Evolutionary conservation across 92 coral and sea anemone species (phyloP).

Genomic region (Phenganax marumi): DNA sequence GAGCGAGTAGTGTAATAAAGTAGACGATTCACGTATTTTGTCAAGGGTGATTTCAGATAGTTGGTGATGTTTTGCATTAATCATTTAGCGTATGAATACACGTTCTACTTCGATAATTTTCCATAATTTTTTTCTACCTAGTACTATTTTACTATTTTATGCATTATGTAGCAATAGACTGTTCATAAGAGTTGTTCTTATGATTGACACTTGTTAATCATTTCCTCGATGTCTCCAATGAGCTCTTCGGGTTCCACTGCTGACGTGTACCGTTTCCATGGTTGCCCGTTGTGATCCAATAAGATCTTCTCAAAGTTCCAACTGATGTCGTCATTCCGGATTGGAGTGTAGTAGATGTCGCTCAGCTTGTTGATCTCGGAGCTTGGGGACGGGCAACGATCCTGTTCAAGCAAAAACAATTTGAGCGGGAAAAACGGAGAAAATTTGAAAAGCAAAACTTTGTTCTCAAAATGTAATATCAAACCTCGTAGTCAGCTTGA

Average conservation of each 20-base stretch:
- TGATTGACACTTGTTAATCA: constrained; percentile 52
- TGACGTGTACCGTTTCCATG: constrained; percentile 74
- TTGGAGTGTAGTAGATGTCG: constrained; percentile 72
- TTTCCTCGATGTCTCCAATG: constrained; percentile 59
- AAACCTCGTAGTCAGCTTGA: too few relatives aligned
- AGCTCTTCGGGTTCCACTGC: constrained; percentile 83
- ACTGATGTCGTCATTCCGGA: constrained; percentile 75
- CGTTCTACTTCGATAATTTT: not conserved
- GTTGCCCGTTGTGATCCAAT: constrained; percentile 83
- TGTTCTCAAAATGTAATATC: too few relatives aligned
- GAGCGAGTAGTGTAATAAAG: not conserved
- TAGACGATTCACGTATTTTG: not conserved
- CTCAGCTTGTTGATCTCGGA: constrained; percentile 65
- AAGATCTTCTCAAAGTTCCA: constrained; percentile 97
- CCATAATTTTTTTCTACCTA: too few relatives aligned
- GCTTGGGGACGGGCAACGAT: constrained; percentile 76
- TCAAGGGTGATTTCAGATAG: too few relatives aligned
- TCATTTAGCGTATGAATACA: not conserved
- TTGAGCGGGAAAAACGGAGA: too few relatives aligned
- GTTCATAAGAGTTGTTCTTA: not conserved
- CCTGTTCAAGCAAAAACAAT: constrained; percentile 28
- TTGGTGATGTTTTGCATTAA: not conserved
- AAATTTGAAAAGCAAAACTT: too few relatives aligned
- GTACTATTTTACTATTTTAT: too few relatives aligned
- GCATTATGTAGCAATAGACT: too few relatives aligned